Evolutionary conservation across 1,140 invertebrate species (phyloP), one percentile per base, ranked within the genome.

Genomic region (Delia radicum): DNA sequence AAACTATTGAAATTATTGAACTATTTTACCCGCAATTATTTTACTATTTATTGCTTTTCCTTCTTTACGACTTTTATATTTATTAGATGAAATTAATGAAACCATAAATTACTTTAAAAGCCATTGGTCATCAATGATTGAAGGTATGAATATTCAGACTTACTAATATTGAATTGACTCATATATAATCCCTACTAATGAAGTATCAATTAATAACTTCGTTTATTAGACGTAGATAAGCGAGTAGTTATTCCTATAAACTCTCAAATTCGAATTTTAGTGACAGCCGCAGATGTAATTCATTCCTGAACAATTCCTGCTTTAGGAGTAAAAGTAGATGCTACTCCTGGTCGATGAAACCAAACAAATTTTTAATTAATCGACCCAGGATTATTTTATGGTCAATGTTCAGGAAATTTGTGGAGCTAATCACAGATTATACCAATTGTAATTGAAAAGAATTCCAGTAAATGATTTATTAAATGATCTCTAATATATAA

Each of bases 41-140:
- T 86, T 92, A 86, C 85, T 91, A 81, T 89, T 91, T 86, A 89
- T 92, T 88, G 90, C 88, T 29, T 75, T 91, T 6, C 90, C 90
- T 37, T 91, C 90, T 8, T 77, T 91, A 75, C 87, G 87, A 76
- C 77, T 92, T 79, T 81, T 92, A 77, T 92, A 92, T 82, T 79
- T 91, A 80, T 76, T 90, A 78, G 90, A 92, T 87, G 89, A 91
- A 88, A 82, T 88, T 76, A 87, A 87, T 79, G 83, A 87, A n/a
- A 76, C 87, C 88, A 61, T 77, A 82, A 65, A 81, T 91, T 74
- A 88, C 89, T 27, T 77, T 92, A 81, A 92, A 92, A 89, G 82
- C 86, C 69, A 88, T 91, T 80, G 90, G 90, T 0, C 90, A 92
- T 86, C 91, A 92, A 88, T 92, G 90, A 89, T 81, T 92, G 91